phyloP scores from a whole-genome alignment of 2,797 vertebrate species.

The Artibeus lituratus region DNA sequence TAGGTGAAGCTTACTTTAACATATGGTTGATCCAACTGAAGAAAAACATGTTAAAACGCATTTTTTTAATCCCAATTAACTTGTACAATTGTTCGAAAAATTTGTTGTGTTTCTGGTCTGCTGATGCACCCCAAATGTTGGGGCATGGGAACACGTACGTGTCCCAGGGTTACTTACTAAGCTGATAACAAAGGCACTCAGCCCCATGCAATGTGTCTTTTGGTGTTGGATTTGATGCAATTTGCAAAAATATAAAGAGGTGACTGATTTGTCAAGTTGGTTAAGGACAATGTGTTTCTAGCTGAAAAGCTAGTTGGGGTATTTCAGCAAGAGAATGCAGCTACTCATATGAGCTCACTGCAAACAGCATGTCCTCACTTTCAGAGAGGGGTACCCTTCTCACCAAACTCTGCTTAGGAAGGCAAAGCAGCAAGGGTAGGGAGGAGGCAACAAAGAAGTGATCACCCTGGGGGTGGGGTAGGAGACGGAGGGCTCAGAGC shows the following conservation, averaged over 20 bases:
- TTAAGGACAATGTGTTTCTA: slow-evolving; percentile 60
- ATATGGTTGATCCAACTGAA: slow-evolving; percentile 79
- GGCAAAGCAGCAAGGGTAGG: not conserved
- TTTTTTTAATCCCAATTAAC: slow-evolving; percentile 68
- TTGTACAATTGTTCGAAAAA: slow-evolving; percentile 61
- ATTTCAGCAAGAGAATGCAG: not conserved
- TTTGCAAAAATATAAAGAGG: slow-evolving; percentile 75
- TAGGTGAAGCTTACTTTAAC: slow-evolving; percentile 82
- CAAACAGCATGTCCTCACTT: not conserved
- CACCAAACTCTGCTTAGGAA: not conserved
- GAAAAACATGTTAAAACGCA: slow-evolving; percentile 77
- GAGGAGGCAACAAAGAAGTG: not conserved
- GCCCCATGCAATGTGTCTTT: not conserved
- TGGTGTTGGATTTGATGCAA: slow-evolving; percentile 51
- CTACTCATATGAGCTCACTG: not conserved
- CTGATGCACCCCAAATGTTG: slow-evolving; percentile 71
- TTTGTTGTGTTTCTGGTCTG: slow-evolving; percentile 65
- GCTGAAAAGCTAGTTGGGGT: slow-evolving; percentile 61
- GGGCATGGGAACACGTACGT: not conserved
- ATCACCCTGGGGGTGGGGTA: too few species aligned
- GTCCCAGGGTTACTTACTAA: slow-evolving; percentile 70
- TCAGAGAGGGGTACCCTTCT: not conserved
- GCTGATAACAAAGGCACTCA: slow-evolving; percentile 18
- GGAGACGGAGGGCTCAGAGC: not conserved
- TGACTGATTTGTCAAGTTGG: slow-evolving; percentile 76